Evolutionary conservation across 2,797 vertebrate species (phyloP).

Genomic region (Cottoperca gobio): DNA sequence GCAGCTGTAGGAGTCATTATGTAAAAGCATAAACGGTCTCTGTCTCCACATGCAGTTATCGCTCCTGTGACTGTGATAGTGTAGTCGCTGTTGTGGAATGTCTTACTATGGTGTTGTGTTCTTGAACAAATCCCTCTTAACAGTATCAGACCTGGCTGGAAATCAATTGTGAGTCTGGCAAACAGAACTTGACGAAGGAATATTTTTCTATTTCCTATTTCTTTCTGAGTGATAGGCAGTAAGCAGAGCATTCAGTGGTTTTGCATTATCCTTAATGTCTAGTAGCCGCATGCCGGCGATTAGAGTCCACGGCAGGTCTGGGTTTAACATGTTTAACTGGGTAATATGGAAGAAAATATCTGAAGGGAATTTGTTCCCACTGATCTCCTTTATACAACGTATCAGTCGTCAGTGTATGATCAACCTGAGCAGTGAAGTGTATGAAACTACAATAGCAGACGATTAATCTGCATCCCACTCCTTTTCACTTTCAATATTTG

Average conservation of each 20-base stretch:
- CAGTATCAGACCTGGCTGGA: constrained; percentile 6
- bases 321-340: neutral
- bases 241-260: neutral
- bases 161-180: neutral
- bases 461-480: neutral
- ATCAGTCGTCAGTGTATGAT: neutral
- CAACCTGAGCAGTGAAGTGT: neutral
- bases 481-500: neutral
- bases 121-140: neutral
- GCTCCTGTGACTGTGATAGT: constrained; percentile 29
- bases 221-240: neutral
- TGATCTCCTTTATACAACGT: neutral
- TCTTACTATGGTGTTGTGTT: constrained; percentile 20
- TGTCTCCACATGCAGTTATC: constrained; percentile 23
- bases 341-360: neutral
- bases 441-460: neutral
- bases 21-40: constrained; percentile 42
- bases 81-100: constrained; percentile 36
- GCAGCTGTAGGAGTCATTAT: constrained; percentile 54
- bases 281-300: neutral
- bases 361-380: neutral
- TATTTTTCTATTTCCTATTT: neutral
- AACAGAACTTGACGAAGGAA: constrained; percentile 2
- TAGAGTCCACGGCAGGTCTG: neutral
- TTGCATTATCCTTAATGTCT: neutral